These are phyloP conservation scores for Panopea generosa DNA, from an alignment of 2,888 invertebrate species.

Conservation along the genomic window DNA sequence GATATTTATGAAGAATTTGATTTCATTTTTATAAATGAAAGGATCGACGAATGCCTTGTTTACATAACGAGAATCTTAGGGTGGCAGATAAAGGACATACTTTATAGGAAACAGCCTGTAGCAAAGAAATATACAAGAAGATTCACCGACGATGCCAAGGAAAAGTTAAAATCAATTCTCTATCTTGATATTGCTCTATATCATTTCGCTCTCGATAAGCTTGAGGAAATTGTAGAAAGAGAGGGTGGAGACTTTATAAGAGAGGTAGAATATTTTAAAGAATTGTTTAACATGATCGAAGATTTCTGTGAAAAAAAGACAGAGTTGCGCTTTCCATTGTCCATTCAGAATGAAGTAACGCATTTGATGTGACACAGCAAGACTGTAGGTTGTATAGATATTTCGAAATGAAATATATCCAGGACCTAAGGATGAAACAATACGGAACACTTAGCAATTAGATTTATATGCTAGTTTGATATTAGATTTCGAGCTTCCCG, in stretches of 20 bases:
- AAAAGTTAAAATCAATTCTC: conserved; percentile 25
- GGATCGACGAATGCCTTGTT: conserved; percentile 71
- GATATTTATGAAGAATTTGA: conserved; percentile 64
- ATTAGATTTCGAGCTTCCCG: too few species aligned
- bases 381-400: conserved; percentile 53
- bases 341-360: conserved; percentile 48
- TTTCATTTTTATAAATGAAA: conserved; percentile 69
- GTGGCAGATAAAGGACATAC: conserved; percentile 67
- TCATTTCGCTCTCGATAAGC: conserved; percentile 18
- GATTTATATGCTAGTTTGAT: too few species aligned
- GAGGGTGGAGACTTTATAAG: conserved; percentile 34
- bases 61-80: conserved; percentile 62
- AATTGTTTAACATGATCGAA: conserved; percentile 6
- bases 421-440: conserved; percentile 28
- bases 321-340: conserved; percentile 24
- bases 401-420: conserved; percentile 48
- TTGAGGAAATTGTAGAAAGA: conserved; percentile 12
- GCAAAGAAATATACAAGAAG: conserved; percentile 9
- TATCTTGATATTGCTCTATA: conserved; percentile 51
- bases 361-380: conserved; percentile 29
- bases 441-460: conserved; percentile 41
- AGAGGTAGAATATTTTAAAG: conserved; percentile 36
- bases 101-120: conserved; percentile 48
- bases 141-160: conserved; percentile 20
- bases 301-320: conserved; percentile 23